Conservation (phyloP, 1,140 invertebrate species). For the Meloidogyne exigua region DNA sequence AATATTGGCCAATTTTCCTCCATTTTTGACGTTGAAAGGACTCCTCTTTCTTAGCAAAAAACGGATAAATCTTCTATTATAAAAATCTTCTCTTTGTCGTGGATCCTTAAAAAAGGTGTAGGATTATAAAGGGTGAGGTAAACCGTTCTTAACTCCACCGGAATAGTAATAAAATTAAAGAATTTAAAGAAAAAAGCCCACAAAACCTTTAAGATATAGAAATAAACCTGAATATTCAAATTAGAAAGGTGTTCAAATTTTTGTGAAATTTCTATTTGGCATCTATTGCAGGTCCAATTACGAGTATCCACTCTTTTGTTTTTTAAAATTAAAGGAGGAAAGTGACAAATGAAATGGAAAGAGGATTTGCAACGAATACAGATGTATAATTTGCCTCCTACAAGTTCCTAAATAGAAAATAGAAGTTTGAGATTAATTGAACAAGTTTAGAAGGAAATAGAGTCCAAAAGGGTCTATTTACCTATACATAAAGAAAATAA, state of each 20-base stretch:
- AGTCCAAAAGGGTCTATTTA: too few species aligned
- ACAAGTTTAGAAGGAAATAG: too few species aligned
- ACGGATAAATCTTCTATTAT: slow-evolving; percentile 13
- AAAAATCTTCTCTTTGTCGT: slow-evolving; percentile 15
- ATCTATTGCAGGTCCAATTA: slow-evolving; percentile 24
- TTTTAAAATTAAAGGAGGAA: slow-evolving; percentile 7
- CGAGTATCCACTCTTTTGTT: background rate
- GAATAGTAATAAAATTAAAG: too few species aligned
- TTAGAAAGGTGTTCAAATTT: background rate
- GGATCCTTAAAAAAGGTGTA: slow-evolving; percentile 23
- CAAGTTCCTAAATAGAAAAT: slow-evolving; percentile 11
- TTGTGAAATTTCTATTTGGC: slow-evolving; percentile 17
- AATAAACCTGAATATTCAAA: slow-evolving; percentile 11
- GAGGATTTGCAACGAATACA: slow-evolving; percentile 23
- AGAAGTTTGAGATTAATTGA: too few species aligned
- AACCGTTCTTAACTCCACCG: too few species aligned
- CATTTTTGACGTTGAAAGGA: background rate
- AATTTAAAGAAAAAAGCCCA: too few species aligned
- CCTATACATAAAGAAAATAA: too few species aligned
- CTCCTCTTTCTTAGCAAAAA: background rate
- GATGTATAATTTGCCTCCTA: slow-evolving; percentile 19
- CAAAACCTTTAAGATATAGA: background rate
- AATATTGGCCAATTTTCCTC: slow-evolving; percentile 6
- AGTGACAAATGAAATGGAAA: slow-evolving; percentile 24
- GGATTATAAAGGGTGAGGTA: too few species aligned